Base-by-base conservation (phyloP, 2,113 vertebrate species). In the Machaerirhynchus nigripectus region DNA sequence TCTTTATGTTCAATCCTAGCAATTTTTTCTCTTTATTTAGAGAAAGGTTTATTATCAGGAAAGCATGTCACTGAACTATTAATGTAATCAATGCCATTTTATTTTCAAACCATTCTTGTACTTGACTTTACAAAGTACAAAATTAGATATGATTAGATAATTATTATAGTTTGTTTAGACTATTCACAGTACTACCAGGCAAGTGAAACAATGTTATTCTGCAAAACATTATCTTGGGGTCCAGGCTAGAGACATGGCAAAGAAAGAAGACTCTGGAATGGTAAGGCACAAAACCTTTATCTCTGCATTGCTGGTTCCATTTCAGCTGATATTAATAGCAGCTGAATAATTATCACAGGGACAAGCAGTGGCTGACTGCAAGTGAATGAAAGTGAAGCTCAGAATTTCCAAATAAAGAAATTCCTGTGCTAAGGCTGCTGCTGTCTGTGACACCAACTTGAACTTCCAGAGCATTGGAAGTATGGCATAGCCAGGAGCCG, bases 61-160 rank as follows among this genome's bases (percentile, higher is more conserved):
- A 59, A 95, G 49, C 30, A 53, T 30, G 82, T 47, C 81, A 93
- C 46, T 37, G 87, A 91, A 75, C 73, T 70, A 30, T 79, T 95
- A 89, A 87, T 49, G 31, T 37, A 87, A 93, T 76, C 60, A 79
- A 84, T 84, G 91, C 39, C 18, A 71, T 86, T 85, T 88, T 42
- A 93, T 78, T 74, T 93, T 76, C 56, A 87, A 90, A 70, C 26
- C 20, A 20, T 78, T 86, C 70, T 69, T 59, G 24, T 73, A 84
- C 52, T 89, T 91, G 90, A 79, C 69, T 91, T 89, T 53, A 88
- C n/a, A 71, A 87, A 93, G n/a, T 78, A 82, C 28, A 84, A 94
- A 88, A 91, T 87, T 74, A 87, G 84, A 75, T 82, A 78, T 47
- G 76, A 83, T 89, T 52, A 95, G 82, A 40, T 74, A 82, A 91